A percentile compares a stretch with the other conserved stretches of the same genome.
These are phyloP conservation scores for Macquaria ambigua DNA, from an alignment of 2,113 vertebrate genomes.

Conservation along the genomic window DNA sequence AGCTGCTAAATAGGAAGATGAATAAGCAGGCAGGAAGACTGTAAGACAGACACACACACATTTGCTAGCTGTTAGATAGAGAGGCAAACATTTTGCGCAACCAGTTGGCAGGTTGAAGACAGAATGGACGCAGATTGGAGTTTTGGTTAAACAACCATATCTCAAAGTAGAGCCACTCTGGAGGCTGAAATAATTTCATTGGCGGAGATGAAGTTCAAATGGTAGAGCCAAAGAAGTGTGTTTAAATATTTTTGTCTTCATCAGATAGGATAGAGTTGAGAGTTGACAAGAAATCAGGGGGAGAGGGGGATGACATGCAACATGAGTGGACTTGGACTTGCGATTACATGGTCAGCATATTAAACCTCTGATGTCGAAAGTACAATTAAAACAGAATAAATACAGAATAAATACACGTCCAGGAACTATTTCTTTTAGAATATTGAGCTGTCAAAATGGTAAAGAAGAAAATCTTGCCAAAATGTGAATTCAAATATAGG, in stretches of 20 bases:
- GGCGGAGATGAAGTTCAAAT: neutral
- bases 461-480: neutral
- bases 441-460: neutral
- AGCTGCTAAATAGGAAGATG: conserved; percentile 34
- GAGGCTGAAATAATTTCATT: neutral
- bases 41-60: neutral
- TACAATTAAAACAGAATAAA: no score
- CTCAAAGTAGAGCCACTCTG: neutral
- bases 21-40: conserved; percentile 16
- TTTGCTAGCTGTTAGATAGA: conserved; percentile 22
- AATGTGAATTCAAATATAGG: no score
- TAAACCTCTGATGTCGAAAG: neutral
- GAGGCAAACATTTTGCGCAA: conserved; percentile 22
- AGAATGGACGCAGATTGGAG: conserved; percentile 3
- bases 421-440: neutral
- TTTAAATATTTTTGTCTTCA: neutral
- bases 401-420: no score
- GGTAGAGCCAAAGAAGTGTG: neutral
- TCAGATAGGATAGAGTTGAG: no score
- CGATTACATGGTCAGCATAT: neutral
- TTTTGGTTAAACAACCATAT: neutral
- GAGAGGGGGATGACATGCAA: neutral
- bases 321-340: neutral
- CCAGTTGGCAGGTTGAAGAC: conserved; percentile 4
- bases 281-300: neutral